Base-by-base conservation (phyloP, 2,888 invertebrate species). In the Heliconius ethilla region DNA sequence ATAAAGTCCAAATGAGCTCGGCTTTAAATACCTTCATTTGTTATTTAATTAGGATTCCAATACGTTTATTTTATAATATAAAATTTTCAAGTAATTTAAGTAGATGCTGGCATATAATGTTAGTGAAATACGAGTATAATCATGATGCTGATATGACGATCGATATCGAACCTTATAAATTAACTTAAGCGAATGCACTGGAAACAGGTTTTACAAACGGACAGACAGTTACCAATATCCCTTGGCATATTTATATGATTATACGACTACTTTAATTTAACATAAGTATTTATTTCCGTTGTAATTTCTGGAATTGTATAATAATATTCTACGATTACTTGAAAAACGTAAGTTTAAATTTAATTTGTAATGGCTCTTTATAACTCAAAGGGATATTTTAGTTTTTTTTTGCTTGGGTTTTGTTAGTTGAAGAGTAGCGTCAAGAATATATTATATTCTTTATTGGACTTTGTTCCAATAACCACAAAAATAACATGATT, bases 181-280 rank as follows among this genome's bases (percentile, higher is more conserved):
- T 11, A 67, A n/a, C 25, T 25, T 40, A 67, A 67, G 67, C 67
- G 67, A 67, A 40, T n/a, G 67, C 6, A 67, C 67, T 40, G 40
- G 22, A n/a, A 67, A 67, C 67, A 67, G 40, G 67, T 67, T 67
- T 40, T 40, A 67, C 15, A 67, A 25, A 25, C 7, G 25, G 67
- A 67, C 67, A 67, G 37, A 67, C 15, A 67, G 6, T 67, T 67
- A 67, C 67, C 67, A 67, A 67, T 67, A 40, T 67, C 67, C 67
- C 40, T 67, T 67, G 67, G n/a, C 67, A 67, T 67, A 25, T 67
- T 67, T 67, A 40, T 67, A 15, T 25, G 67, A 37, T n/a, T 67
- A n/a, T 37, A 67, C 5, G 10, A 15, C 6, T 5, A 67, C 67
- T 40, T n/a, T 40, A 67, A 40, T 25, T 67, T 40, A 67, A 25